A percentile compares a stretch with the other conserved stretches of the same genome.
phyloP scores from a whole-genome alignment of 2,113 vertebrate genomes.

The Ciconia boyciana region DNA sequence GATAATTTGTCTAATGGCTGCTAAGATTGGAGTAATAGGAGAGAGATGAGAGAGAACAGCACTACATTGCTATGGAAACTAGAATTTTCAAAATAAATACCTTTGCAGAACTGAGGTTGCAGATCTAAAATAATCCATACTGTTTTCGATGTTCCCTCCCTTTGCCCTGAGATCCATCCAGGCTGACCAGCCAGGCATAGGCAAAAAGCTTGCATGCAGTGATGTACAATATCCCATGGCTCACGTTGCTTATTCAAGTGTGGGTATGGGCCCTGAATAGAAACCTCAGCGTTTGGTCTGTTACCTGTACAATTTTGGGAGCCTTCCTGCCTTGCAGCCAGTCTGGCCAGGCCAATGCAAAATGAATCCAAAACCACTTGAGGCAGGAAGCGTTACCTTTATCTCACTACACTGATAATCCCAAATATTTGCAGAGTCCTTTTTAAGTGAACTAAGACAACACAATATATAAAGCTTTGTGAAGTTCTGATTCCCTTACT shows the following conservation, averaged over 20 bases:
- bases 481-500: neutral
- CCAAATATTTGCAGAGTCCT: neutral
- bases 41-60: slow-evolving; percentile 28
- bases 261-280: neutral
- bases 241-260: neutral
- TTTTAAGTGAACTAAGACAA: neutral
- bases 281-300: neutral
- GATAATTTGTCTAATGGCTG: slow-evolving; percentile 62
- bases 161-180: neutral
- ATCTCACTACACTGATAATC: neutral
- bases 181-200: neutral
- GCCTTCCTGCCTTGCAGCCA: neutral
- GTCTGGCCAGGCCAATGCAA: neutral
- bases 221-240: neutral
- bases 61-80: slow-evolving; percentile 70
- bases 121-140: neutral
- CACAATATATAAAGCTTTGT: neutral
- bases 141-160: slow-evolving; percentile 1
- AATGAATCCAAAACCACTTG: neutral
- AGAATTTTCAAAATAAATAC: slow-evolving; percentile 67
- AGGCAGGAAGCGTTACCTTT: neutral
- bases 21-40: slow-evolving; percentile 34
- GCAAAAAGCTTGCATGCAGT: neutral
- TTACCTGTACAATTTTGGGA: neutral
- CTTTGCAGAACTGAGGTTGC: slow-evolving; percentile 41